Base-by-base conservation (phyloP, 2,113 vertebrate genomes). In the Rhombomys opimus region DNA sequence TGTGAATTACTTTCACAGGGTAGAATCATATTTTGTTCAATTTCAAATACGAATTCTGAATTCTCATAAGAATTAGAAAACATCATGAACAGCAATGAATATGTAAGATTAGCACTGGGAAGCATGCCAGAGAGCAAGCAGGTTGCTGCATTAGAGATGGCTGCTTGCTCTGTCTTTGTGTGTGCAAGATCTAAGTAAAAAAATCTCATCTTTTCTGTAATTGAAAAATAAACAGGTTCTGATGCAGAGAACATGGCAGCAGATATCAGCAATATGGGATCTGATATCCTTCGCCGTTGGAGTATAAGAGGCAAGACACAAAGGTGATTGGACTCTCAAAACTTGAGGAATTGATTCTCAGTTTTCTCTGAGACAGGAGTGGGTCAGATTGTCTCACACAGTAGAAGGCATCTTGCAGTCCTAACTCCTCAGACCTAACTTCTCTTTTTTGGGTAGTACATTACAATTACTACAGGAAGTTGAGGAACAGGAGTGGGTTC, bases 1-100 rank as follows among this genome's bases (percentile, higher is more conserved):
- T 88, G 57, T 87, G 41, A 90, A 95, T 85, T 27, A 75, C n/a
- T 87, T 95, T 77, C 94, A 91, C 2, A 15, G 35, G 23, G 25
- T 68, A 57, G 46, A 85, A 70, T 76, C 73, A 82, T 22, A 35
- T 17, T 59, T 90, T 82, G 8, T 75, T 87, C 77, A 87, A 82
- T 32, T 89, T 46, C 73, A 95, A 91, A 93, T 54, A 67, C 23
- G 94, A 81, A 95, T 77, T 94, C 35, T 90, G 61, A 85, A 89
- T 95, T 91, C 38, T 91, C 52, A 72, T 59, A n/a, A 46, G 52
- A 63, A 30, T 81, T 38, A n/a, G 50, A 63, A 78, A 80, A 93
- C 22, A 77, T 30, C 50, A 77, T 13, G 68, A 65, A 18, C 12
- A 89, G 68, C 54, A 94, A 86, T 72, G 25, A 89, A 38, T 75